Conservation (phyloP, 2,888 invertebrate genomes). For the Ophion obscuratus region DNA sequence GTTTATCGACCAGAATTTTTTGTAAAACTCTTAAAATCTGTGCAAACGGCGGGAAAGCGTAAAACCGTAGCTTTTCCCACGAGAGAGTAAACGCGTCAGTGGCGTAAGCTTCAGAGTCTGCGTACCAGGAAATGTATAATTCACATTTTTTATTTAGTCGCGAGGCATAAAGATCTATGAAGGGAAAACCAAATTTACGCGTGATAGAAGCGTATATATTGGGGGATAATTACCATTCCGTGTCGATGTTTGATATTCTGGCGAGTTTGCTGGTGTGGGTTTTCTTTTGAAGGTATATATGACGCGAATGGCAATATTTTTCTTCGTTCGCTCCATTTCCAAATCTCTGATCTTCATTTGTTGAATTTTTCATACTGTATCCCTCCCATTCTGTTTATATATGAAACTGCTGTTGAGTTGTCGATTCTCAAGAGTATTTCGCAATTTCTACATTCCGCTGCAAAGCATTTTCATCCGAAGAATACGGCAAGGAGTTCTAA, state of each 20-base stretch:
- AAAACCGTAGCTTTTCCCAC: conserved; percentile 60
- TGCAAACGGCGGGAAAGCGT: no score
- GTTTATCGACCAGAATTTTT: no score
- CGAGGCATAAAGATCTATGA: conserved; percentile 73
- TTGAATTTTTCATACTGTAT: conserved; percentile 29
- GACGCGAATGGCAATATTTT: conserved; percentile 73
- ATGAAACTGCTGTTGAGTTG: no score
- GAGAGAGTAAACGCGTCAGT: conserved; percentile 73
- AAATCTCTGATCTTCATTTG: conserved; percentile 48
- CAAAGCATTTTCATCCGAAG: no score
- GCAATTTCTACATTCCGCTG: no score
- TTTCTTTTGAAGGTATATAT: conserved; percentile 75
- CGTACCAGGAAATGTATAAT: conserved; percentile 71
- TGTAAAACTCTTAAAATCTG: no score
- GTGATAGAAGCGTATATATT: conserved; percentile 1
- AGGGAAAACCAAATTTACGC: conserved; percentile 51
- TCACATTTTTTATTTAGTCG: conserved; percentile 71
- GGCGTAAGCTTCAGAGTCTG: conserved; percentile 68
- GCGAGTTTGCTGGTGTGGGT: conserved; percentile 73
- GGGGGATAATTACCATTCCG: neutral
- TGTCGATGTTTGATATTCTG: conserved; percentile 50
- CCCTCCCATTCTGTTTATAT: conserved; percentile 3
- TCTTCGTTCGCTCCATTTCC: conserved; percentile 47
- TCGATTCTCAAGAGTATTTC: no score
- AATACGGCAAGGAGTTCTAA: conserved; percentile 11